phyloP scores from a whole-genome alignment of 2,797 vertebrate species.

The Cossypha dichroa region DNA sequence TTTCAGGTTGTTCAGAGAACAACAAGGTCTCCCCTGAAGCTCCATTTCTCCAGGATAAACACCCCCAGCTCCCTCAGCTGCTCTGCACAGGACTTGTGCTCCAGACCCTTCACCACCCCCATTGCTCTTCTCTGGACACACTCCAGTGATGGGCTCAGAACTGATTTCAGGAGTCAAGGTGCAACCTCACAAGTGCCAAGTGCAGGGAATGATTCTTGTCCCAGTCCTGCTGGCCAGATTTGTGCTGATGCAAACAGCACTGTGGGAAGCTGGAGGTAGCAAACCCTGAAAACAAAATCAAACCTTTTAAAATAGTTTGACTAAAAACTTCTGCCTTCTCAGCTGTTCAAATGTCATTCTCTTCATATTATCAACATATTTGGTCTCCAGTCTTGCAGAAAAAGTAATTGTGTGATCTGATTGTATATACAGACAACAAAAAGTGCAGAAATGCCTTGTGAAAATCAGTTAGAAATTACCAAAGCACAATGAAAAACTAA shows the following conservation, averaged over 20 bases:
- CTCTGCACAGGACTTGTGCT: neutral
- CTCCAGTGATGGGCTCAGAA: neutral
- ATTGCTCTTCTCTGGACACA: accelerated
- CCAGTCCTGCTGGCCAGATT: neutral
- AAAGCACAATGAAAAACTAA: neutral
- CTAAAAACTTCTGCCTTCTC: neutral
- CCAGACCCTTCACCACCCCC: neutral
- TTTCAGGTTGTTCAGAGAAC: neutral
- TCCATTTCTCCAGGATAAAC: neutral
- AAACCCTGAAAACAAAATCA: neutral
- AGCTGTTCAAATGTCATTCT: neutral
- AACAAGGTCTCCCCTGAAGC: accelerated
- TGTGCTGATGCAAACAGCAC: neutral
- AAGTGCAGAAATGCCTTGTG: neutral
- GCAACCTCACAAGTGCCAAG: neutral
- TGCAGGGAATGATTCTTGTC: neutral
- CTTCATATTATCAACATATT: neutral
- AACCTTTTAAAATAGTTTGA: neutral
- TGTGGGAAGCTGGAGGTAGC: neutral
- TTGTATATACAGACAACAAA: neutral
- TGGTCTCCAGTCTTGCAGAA: neutral
- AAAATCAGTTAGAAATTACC: neutral
- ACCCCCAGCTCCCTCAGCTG: neutral
- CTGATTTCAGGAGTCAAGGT: neutral
- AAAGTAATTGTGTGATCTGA: neutral